phyloP scores from a whole-genome alignment of 2,888 invertebrate species.

The Holacanthella duospinosa region DNA sequence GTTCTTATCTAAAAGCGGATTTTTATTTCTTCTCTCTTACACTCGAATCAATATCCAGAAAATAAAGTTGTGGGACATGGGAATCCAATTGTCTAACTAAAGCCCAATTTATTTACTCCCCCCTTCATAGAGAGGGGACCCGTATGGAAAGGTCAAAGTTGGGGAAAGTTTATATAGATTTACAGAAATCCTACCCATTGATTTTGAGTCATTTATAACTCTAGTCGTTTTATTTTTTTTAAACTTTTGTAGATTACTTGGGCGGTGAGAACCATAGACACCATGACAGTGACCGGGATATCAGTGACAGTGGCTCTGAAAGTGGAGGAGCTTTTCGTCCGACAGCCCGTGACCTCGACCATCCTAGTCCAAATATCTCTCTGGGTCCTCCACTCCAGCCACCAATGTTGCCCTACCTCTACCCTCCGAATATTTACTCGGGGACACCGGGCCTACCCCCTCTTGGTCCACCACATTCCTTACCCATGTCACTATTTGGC shows the following conservation, averaged over 20 bases:
- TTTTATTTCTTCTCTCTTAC: conserved; percentile 34
- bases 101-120: conserved; percentile 9
- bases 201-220: too few relatives aligned
- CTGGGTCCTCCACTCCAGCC: conserved; percentile 89
- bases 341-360: conserved; percentile 43
- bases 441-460: conserved; percentile 43
- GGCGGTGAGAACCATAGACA: conserved; percentile 37
- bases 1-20: conserved; percentile 37
- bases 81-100: conserved; percentile 34
- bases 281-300: conserved; percentile 40
- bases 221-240: background rate
- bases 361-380: conserved; percentile 83
- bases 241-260: conserved; percentile 13
- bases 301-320: conserved; percentile 42
- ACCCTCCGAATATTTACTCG: conserved; percentile 75
- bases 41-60: conserved; percentile 34
- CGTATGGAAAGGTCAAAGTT: background rate
- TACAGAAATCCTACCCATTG: too few relatives aligned
- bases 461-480: conserved; percentile 45
- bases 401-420: conserved; percentile 81
- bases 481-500: conserved; percentile 59
- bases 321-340: conserved; percentile 40
- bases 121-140: background rate
- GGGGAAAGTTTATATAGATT: too few relatives aligned
- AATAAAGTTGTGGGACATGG: conserved; percentile 36